phyloP scores from a whole-genome alignment of 2,113 vertebrate species.

The Nettapus auritus region DNA sequence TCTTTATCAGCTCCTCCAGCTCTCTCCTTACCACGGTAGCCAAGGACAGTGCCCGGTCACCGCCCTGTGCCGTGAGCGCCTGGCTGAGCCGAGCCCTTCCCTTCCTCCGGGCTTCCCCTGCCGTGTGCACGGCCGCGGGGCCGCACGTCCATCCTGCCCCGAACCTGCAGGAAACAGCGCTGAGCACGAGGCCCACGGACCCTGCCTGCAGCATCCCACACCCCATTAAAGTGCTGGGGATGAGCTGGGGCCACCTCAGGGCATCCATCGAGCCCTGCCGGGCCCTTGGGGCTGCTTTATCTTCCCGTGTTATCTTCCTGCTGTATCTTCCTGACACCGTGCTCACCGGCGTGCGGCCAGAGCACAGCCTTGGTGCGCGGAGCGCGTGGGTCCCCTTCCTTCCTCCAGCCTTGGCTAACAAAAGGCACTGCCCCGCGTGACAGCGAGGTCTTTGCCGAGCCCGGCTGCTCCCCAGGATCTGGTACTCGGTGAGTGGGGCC shows the following conservation, averaged over 20 bases:
- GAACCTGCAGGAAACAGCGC: background rate
- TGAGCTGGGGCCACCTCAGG: accelerated
- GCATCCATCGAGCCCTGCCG: background rate
- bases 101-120: background rate
- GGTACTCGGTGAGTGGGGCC: background rate
- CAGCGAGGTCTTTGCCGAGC: background rate
- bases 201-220: background rate
- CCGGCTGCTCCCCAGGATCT: accelerated
- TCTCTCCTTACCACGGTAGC: background rate
- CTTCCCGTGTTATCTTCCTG: background rate
- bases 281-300: background rate
- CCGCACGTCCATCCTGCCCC: background rate
- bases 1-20: background rate
- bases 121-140: accelerated
- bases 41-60: background rate
- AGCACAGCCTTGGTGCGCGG: background rate
- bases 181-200: background rate
- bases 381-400: background rate
- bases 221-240: accelerated
- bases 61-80: background rate
- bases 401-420: constrained; percentile 20
- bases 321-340: background rate
- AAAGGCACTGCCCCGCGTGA: background rate
- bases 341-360: background rate
- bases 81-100: accelerated